These are phyloP conservation scores for Cinclus mexicanus DNA, from an alignment of 2,113 vertebrate species.

Conservation along the genomic window DNA sequence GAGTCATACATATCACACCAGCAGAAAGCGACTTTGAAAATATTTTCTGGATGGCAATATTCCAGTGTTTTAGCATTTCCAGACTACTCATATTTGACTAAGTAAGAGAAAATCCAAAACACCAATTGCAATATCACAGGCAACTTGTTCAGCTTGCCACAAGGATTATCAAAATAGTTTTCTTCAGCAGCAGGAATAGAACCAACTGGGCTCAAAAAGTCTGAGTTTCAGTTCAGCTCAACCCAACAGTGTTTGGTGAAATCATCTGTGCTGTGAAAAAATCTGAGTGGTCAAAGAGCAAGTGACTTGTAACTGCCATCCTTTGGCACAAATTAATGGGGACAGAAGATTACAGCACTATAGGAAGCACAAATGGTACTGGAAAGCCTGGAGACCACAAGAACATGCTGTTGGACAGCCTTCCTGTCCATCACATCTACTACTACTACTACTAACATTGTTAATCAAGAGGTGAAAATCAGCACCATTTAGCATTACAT, in stretches of 20 bases:
- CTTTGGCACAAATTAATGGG: not conserved
- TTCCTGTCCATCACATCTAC: not conserved
- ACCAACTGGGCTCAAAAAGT: not conserved
- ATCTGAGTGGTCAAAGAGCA: rapidly evolving
- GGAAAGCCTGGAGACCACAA: not conserved
- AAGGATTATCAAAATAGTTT: not conserved
- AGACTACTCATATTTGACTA: not conserved
- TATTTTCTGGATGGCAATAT: not conserved
- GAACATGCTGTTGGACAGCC: not conserved
- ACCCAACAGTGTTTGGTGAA: not conserved
- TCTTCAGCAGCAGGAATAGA: not conserved
- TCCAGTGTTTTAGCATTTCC: not conserved
- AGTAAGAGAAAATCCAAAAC: not conserved
- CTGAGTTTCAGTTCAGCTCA: not conserved
- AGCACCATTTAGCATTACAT: not conserved
- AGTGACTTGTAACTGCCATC: not conserved
- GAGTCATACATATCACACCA: not conserved
- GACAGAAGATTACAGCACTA: not conserved
- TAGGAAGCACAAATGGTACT: not conserved
- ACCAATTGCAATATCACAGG: not conserved
- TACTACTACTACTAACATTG: not conserved
- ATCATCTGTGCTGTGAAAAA: not conserved
- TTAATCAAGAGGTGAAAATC: not conserved
- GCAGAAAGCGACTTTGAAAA: not conserved
- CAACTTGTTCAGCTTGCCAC: not conserved